Evolutionary conservation across 2,113 vertebrate species (phyloP).

Genomic region (Salminus brasiliensis): DNA sequence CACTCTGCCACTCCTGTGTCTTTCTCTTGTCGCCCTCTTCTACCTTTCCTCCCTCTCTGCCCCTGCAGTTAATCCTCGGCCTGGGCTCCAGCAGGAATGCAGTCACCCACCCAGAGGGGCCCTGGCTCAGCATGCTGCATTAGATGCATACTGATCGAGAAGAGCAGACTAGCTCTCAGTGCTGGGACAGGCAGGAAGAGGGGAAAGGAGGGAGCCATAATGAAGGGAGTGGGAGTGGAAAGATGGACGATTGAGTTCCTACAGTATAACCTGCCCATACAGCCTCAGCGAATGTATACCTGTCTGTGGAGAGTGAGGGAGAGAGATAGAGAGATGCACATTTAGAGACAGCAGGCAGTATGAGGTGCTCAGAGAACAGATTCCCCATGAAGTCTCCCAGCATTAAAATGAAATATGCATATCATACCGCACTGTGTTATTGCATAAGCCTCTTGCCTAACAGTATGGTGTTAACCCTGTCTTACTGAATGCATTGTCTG

Average conservation of each 20-base stretch:
- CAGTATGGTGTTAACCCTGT: background rate
- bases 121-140: conserved; percentile 32
- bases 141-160: conserved; percentile 53
- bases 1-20: conserved; percentile 40
- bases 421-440: conserved; percentile 37
- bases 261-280: conserved; percentile 12
- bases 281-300: background rate
- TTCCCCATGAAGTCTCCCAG: conserved; percentile 26
- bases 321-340: background rate
- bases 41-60: background rate
- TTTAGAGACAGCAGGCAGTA: background rate
- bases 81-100: conserved; percentile 42
- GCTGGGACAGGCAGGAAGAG: conserved; percentile 29
- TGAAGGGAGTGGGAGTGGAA: conserved; percentile 41
- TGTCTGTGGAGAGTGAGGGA: background rate
- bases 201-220: conserved; percentile 33
- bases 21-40: conserved; percentile 26
- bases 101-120: conserved; percentile 34
- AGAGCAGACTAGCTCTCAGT: conserved; percentile 9
- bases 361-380: conserved; percentile 16
- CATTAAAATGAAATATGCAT: conserved; percentile 41
- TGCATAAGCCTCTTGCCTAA: background rate
- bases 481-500: background rate
- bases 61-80: conserved; percentile 33
- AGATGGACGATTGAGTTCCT: conserved; percentile 23